Percentiles rank a stretch among this genome's conserved stretches.
Evolutionary conservation across 2,888 invertebrate species (phyloP).

Genomic region (Sclerodermus sp.): DNA sequence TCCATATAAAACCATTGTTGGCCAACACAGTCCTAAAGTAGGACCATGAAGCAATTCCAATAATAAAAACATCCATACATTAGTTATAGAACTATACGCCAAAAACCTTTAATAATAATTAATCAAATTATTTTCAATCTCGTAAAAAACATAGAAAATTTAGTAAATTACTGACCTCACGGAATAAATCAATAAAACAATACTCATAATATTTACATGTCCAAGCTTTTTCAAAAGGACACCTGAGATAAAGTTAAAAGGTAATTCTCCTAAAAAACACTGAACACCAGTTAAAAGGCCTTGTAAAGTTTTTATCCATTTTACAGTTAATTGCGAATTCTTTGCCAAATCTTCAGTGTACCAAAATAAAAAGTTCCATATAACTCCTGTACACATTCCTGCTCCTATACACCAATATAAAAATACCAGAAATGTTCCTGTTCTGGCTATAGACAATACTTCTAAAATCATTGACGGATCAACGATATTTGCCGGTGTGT

Average conservation of each 20-base stretch:
- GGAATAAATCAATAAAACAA: conserved; percentile 79
- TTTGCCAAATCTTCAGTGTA: conserved; percentile 73
- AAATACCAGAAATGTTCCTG: conserved; percentile 66
- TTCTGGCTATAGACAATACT: conserved; percentile 37
- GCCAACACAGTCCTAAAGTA: conserved; percentile 85
- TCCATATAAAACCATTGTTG: conserved; percentile 87
- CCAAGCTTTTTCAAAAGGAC: conserved; percentile 63
- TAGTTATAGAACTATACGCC: conserved; percentile 75
- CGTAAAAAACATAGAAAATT: background rate
- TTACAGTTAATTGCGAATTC: conserved; percentile 35
- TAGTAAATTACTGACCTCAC: conserved; percentile 53
- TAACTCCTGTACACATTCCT: conserved; percentile 80
- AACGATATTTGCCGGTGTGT: conserved; percentile 26
- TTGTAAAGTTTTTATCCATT: conserved; percentile 73
- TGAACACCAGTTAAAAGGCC: conserved; percentile 74
- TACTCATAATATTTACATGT: conserved; percentile 79
- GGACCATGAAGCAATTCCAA: conserved; percentile 86
- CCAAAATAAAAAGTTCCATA: conserved; percentile 90
- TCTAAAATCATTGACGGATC: conserved; percentile 48
- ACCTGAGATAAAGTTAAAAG: conserved; percentile 82
- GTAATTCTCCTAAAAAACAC: conserved; percentile 82
- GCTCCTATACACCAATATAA: conserved; percentile 78
- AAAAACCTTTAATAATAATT: conserved; percentile 64
- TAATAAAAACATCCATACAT: conserved; percentile 83
- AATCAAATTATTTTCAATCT: background rate